A percentile compares a stretch with the other conserved stretches of the same genome.
These are phyloP conservation scores for Apeira syringaria DNA, from an alignment of 2,888 invertebrate species.

Conservation along the genomic window DNA sequence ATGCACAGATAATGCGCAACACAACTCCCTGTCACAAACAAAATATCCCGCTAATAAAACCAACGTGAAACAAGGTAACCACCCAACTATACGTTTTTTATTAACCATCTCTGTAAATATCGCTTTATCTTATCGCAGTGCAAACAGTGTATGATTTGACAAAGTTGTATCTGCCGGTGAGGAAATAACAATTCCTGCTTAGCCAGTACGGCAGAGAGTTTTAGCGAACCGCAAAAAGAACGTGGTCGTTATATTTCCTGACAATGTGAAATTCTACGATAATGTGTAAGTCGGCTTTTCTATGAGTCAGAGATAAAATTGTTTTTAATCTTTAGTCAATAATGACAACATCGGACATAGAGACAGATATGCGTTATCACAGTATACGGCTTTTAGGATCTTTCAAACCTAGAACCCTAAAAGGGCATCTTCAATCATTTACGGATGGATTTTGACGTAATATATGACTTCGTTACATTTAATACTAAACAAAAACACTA, in stretches of 20 bases:
- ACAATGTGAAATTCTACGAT: constrained; percentile 12
- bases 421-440: too few species aligned
- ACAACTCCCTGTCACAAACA: constrained; percentile 6
- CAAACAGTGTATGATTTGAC: constrained; percentile 20
- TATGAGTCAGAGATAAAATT: constrained; percentile 35
- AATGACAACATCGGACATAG: constrained; percentile 13
- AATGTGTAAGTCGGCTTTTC: constrained; percentile 21
- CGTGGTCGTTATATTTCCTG: constrained; percentile 10
- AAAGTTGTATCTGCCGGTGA: constrained; percentile 16
- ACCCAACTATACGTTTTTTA: constrained; percentile 42
- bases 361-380: too few species aligned
- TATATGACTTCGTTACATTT: too few species aligned
- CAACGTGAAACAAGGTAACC: constrained; percentile 29
- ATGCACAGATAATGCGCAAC: constrained; percentile 6
- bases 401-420: too few species aligned
- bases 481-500: too few species aligned
- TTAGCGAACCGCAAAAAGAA: constrained; percentile 2
- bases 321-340: constrained; percentile 32
- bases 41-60: constrained; percentile 13
- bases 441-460: too few species aligned
- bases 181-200: constrained; percentile 1
- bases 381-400: too few species aligned
- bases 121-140: constrained; percentile 44
- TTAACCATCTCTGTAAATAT: constrained; percentile 44
- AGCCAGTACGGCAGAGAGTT: not conserved